phyloP scores from a whole-genome alignment of 2,113 vertebrate genomes.

The Heterotilapia buettikoferi region DNA sequence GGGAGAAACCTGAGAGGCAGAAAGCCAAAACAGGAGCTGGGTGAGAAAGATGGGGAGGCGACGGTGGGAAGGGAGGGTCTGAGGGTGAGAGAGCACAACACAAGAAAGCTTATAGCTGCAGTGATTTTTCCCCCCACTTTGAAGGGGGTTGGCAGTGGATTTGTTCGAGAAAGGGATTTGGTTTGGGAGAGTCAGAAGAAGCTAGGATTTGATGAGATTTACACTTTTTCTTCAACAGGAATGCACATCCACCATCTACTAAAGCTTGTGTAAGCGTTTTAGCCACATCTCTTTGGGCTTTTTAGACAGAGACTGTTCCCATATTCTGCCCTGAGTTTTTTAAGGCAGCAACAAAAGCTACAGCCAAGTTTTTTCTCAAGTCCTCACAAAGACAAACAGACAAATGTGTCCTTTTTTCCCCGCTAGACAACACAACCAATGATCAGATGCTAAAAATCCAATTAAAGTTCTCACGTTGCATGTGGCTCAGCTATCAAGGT shows the following conservation, averaged over 20 bases:
- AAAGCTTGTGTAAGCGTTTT: conserved; percentile 15
- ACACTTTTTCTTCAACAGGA: conserved; percentile 4
- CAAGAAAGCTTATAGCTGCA: conserved; percentile 5
- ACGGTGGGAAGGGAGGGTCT: not conserved
- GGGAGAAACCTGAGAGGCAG: conserved; percentile 57
- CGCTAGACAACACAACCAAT: not conserved
- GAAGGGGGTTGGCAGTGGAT: conserved; percentile 7
- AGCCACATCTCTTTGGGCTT: not conserved
- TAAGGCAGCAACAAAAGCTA: not conserved
- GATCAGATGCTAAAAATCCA: not conserved
- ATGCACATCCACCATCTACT: conserved; percentile 1
- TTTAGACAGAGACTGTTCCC: not conserved
- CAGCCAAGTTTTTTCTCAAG: not conserved
- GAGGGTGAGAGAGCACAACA: conserved; percentile 33
- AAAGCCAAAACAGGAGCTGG: conserved; percentile 56
- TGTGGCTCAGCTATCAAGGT: not conserved
- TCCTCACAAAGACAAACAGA: not conserved
- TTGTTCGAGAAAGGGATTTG: conserved; percentile 40
- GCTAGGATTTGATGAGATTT: conserved; percentile 38
- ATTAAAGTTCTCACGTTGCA: not conserved
- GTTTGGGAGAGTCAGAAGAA: conserved; percentile 5
- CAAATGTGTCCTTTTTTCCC: not conserved
- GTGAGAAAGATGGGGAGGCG: not conserved
- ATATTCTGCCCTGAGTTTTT: not conserved
- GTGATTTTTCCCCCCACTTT: not conserved